These are phyloP conservation scores for Loris lydekkerianus DNA, from an alignment of 2,797 vertebrate species.

Conservation along the genomic window DNA sequence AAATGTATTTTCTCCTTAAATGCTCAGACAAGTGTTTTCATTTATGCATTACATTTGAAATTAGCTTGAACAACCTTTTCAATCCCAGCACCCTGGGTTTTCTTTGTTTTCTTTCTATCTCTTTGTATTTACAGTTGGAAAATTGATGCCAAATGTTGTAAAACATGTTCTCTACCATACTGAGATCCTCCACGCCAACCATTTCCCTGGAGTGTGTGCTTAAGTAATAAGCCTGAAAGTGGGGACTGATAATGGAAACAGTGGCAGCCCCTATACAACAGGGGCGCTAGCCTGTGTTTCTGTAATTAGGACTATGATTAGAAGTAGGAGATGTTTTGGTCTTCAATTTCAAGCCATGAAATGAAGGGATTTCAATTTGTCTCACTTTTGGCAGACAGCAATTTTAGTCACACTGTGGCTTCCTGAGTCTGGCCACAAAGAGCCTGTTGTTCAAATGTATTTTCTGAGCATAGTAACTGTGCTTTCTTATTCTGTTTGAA, in stretches of 20 bases:
- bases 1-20: conserved; percentile 63
- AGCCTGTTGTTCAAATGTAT: conserved; percentile 53
- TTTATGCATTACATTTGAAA: conserved; percentile 68
- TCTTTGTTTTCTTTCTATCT: conserved; percentile 80
- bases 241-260: conserved; percentile 74
- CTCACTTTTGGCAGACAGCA: conserved; percentile 67
- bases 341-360: conserved; percentile 77
- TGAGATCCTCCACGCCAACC: conserved; percentile 67
- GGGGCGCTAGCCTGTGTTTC: conserved; percentile 44
- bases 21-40: conserved; percentile 2
- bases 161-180: conserved; percentile 72
- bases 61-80: conserved; percentile 32
- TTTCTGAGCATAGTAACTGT: conserved; percentile 65
- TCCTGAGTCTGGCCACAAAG: conserved; percentile 57
- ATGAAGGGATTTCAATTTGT: conserved; percentile 71
- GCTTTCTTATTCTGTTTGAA: conserved; percentile 61
- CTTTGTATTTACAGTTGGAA: conserved; percentile 73
- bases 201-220: conserved; percentile 70
- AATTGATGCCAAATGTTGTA: conserved; percentile 77
- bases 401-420: conserved; percentile 62
- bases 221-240: conserved; percentile 77
- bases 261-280: conserved; percentile 60
- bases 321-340: conserved; percentile 74
- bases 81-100: background rate
- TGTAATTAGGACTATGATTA: conserved; percentile 81